A percentile compares a stretch with the other conserved stretches of the same genome.
Conservation (phyloP, 1,140 invertebrate genomes). For the Daktulosphaira vitifoliae region DNA sequence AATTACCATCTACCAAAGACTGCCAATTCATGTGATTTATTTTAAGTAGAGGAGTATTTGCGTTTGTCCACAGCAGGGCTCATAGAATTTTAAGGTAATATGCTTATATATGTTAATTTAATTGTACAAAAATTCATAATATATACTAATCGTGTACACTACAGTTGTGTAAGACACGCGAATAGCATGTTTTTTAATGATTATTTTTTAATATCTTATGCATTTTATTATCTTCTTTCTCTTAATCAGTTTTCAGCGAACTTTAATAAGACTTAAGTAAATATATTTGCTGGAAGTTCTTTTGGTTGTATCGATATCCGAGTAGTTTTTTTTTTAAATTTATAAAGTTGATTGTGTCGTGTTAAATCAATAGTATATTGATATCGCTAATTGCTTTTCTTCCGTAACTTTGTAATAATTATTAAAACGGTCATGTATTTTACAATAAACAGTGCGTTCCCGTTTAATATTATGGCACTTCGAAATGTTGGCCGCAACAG, state of each 20-base stretch:
- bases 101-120: too few relatives aligned
- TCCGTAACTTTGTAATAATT: slow-evolving; percentile 15
- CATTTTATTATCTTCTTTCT: slow-evolving; percentile 29
- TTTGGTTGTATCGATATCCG: neutral
- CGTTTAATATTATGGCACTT: slow-evolving; percentile 24
- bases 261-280: neutral
- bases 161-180: too few relatives aligned
- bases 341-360: slow-evolving; percentile 22
- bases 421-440: slow-evolving; percentile 20
- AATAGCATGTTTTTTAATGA: too few relatives aligned
- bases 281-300: neutral
- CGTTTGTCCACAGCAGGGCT: too few relatives aligned
- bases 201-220: neutral
- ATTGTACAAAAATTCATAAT: too few relatives aligned
- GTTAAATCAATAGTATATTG: neutral
- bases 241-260: slow-evolving; percentile 24
- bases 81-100: too few relatives aligned
- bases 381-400: slow-evolving; percentile 1
- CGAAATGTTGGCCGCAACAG: slow-evolving; percentile 16
- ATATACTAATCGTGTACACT: too few relatives aligned
- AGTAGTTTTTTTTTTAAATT: slow-evolving; percentile 1
- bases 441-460: slow-evolving; percentile 26
- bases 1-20: too few relatives aligned
- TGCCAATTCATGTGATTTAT: too few relatives aligned
- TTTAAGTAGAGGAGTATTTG: too few relatives aligned